Evolutionary conservation across 2,888 invertebrate species (phyloP).

Genomic region (Suillia variegata): DNA sequence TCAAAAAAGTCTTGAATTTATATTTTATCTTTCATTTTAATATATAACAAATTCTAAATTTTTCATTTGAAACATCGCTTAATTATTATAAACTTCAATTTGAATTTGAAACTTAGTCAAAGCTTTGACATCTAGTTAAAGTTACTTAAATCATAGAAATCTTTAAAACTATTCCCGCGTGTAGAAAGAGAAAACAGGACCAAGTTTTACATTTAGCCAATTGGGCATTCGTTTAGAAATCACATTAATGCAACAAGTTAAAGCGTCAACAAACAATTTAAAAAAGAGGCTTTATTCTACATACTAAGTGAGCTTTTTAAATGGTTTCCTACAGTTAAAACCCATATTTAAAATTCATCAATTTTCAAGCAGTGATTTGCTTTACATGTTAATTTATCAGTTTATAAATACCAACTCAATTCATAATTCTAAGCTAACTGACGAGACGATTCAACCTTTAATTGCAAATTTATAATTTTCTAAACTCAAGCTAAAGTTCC

Average conservation of each 20-base stretch:
- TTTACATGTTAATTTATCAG: no score
- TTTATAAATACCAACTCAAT: no score
- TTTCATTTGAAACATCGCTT: neutral
- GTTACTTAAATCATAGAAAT: neutral
- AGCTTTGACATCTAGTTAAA: neutral
- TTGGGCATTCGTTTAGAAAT: slow-evolving; percentile 13
- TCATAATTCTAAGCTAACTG: no score
- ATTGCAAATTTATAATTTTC: no score
- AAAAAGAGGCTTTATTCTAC: neutral
- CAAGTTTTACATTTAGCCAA: slow-evolving; percentile 19
- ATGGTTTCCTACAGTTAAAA: neutral
- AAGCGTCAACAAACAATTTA: slow-evolving; percentile 2
- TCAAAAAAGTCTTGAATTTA: no score
- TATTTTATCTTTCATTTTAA: no score
- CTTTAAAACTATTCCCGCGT: neutral
- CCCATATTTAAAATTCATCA: neutral
- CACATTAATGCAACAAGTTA: neutral
- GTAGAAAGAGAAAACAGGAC: neutral
- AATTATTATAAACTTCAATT: no score
- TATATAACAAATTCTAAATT: neutral
- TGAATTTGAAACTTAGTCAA: no score
- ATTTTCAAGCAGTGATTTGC: no score
- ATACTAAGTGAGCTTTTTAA: neutral
- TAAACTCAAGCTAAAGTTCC: no score
- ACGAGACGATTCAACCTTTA: no score